phyloP scores from a whole-genome alignment of 2,113 vertebrate genomes.

The Petroica traversi region DNA sequence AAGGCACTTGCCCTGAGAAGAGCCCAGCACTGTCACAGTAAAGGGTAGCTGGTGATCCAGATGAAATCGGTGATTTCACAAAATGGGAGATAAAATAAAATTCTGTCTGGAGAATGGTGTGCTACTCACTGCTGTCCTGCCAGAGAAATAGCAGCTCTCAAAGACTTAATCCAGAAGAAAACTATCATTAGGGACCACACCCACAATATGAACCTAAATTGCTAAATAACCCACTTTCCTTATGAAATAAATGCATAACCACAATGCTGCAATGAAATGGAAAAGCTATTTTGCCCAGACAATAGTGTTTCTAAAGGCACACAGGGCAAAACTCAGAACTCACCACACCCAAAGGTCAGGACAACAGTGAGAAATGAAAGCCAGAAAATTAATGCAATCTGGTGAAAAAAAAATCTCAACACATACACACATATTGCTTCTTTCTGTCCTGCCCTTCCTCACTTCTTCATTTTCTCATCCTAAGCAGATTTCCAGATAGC shows the following conservation, averaged over 20 bases:
- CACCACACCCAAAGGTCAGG: constrained; percentile 25
- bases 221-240: not conserved
- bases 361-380: not conserved
- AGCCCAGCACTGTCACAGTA: not conserved
- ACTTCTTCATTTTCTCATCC: constrained; percentile 1
- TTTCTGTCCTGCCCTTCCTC: not conserved
- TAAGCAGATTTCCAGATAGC: constrained; percentile 52
- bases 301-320: constrained; percentile 17
- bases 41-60: not conserved
- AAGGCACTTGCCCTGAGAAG: not conserved
- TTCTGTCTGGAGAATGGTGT: not conserved
- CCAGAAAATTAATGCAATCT: constrained; percentile 13
- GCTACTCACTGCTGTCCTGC: not conserved
- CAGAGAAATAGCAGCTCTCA: not conserved
- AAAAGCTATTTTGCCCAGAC: constrained; percentile 33
- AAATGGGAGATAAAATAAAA: not conserved
- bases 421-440: not conserved
- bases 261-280: constrained; percentile 10
- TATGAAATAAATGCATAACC: constrained; percentile 36
- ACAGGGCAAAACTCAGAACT: constrained; percentile 13
- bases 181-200: not conserved
- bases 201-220: constrained; percentile 10
- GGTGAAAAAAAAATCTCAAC: not conserved
- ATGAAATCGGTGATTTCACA: not conserved
- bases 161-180: constrained; percentile 1